Percentiles rank a stretch among this genome's conserved stretches.
These are phyloP conservation scores for Xestoiulus laeticollis DNA, from an alignment of 2,888 invertebrate species.

Conservation along the genomic window DNA sequence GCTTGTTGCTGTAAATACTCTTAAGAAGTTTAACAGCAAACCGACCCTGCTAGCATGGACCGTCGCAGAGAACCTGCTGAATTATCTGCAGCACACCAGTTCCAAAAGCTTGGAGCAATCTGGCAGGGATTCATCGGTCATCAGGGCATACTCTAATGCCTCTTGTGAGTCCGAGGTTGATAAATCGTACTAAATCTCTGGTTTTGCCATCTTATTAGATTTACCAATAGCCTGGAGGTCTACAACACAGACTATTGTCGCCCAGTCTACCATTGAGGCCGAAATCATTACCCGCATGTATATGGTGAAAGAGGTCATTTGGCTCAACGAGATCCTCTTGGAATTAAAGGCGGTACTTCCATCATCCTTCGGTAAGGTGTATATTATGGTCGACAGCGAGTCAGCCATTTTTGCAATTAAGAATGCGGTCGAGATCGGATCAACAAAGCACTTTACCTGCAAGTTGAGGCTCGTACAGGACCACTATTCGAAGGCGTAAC, in stretches of 20 bases:
- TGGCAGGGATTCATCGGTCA: background rate
- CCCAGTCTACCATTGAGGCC: background rate
- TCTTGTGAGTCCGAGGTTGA: too few species aligned
- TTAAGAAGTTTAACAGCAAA: background rate
- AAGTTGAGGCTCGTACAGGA: background rate
- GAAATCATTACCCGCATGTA: background rate
- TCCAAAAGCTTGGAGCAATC: background rate
- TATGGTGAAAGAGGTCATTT: background rate
- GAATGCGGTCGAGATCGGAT: background rate
- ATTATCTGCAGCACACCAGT: background rate
- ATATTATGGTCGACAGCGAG: background rate
- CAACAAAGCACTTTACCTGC: background rate
- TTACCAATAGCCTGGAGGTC: background rate
- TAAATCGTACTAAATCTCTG: background rate
- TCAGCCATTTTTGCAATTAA: background rate
- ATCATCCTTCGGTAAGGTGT: background rate
- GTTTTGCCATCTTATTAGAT: background rate
- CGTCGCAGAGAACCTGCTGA: background rate
- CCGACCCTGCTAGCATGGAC: background rate
- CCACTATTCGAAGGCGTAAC: background rate
- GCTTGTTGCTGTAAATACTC: background rate
- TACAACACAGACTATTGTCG: background rate
- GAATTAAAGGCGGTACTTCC: background rate
- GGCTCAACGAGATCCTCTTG: background rate
- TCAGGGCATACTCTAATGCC: background rate